phyloP scores from a whole-genome alignment of 2,797 vertebrate species.

The Ctenopoma multispine region DNA sequence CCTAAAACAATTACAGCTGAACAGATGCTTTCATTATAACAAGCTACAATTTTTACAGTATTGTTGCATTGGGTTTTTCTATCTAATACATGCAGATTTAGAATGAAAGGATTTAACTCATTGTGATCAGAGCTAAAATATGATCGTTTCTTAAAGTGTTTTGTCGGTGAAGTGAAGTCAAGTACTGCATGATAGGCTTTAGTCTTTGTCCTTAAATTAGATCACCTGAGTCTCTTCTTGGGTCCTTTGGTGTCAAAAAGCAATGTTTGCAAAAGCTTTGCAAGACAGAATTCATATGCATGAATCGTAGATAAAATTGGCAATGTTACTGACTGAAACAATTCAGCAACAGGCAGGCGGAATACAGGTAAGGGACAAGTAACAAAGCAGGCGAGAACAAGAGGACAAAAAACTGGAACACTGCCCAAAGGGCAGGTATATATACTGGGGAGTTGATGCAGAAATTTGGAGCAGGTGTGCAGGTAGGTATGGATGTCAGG shows the following conservation, averaged over 20 bases:
- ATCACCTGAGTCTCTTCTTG: no score
- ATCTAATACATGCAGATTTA: constrained; percentile 3
- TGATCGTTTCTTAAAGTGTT: no score
- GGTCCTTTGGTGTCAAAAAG: no score
- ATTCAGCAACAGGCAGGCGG: neutral
- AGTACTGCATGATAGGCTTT: no score
- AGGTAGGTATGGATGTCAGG: neutral
- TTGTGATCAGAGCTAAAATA: no score
- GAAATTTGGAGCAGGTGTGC: neutral
- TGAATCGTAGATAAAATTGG: neutral
- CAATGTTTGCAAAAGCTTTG: neutral
- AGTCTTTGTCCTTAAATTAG: no score
- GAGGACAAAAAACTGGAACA: neutral
- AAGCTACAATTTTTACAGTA: constrained; percentile 4
- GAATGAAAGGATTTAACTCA: neutral
- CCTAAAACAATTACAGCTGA: constrained; percentile 7
- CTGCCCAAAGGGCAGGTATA: neutral
- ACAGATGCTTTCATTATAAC: constrained; percentile 16
- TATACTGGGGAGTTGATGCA: no score
- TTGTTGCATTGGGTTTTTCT: neutral
- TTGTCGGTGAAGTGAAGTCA: no score
- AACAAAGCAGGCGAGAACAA: neutral
- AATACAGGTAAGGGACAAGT: neutral
- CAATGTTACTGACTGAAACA: neutral
- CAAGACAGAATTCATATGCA: neutral